phyloP scores from a whole-genome alignment of 2,113 vertebrate genomes.

The Rhinolophus sinicus region DNA sequence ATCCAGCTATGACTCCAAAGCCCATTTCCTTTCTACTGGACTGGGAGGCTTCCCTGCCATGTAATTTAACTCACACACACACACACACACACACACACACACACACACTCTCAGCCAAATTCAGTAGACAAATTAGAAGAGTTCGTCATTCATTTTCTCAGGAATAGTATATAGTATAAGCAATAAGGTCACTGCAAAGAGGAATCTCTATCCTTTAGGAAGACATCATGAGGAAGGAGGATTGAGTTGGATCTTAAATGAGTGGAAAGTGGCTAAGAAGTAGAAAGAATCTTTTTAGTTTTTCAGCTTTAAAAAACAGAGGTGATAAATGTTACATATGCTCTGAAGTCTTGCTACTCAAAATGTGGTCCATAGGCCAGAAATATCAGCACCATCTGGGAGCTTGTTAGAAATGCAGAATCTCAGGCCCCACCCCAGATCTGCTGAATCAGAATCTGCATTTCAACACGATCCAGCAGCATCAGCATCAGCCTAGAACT shows the following conservation, averaged over 20 bases:
- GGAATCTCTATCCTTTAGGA: neutral
- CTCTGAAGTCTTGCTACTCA: neutral
- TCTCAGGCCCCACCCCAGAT: neutral
- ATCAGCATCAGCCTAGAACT: neutral
- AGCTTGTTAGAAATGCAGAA: neutral
- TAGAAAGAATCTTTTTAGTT: neutral
- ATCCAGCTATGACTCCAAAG: neutral
- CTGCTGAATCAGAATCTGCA: neutral
- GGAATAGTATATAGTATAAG: too few species aligned
- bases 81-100: neutral
- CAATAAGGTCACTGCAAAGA: neutral
- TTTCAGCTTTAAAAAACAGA: neutral
- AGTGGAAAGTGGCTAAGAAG: neutral
- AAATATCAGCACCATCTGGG: neutral
- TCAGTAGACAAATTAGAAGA: neutral
- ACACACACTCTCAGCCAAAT: neutral
- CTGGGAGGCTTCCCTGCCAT: neutral
- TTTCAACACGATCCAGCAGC: neutral
- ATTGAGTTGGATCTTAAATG: neutral
- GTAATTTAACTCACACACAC: neutral
- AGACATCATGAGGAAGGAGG: neutral
- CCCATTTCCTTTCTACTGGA: neutral
- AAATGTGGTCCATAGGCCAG: neutral
- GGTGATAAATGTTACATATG: neutral
- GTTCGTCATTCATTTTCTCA: neutral